A percentile compares a stretch with the other conserved stretches of the same genome.
Evolutionary conservation across 2,113 vertebrate genomes (phyloP).

Genomic region (Hydropotes inermis): DNA sequence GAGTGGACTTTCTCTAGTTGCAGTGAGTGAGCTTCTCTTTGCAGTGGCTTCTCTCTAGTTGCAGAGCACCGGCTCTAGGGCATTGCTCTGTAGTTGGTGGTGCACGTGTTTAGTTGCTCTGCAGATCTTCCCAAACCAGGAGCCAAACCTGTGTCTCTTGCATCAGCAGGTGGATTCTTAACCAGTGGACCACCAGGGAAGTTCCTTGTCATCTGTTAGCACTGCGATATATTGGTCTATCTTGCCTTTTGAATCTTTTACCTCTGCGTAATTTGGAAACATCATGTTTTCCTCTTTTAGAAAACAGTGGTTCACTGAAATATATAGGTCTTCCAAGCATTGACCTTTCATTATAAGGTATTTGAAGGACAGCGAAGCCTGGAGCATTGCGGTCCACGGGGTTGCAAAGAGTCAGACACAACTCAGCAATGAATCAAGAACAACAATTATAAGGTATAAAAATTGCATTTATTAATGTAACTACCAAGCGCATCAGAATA

Average conservation of each 20-base stretch:
- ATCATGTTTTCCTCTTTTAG: neutral
- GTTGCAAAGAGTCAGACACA: neutral
- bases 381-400: neutral
- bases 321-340: neutral
- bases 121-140: neutral
- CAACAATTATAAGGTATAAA: neutral
- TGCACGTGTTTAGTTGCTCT: neutral
- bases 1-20: neutral
- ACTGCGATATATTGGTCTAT: neutral
- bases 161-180: neutral
- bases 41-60: neutral
- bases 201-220: neutral
- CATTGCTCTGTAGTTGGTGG: neutral
- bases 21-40: neutral
- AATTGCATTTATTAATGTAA: neutral
- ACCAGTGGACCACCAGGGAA: neutral
- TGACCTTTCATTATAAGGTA: neutral
- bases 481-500: neutral
- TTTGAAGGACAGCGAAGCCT: neutral
- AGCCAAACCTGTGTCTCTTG: neutral
- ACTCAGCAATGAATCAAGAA: neutral
- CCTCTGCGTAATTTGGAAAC: neutral
- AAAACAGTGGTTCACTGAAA: neutral
- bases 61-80: neutral
- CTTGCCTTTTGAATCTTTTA: neutral